Percentiles rank a stretch among this genome's conserved stretches.
These are phyloP conservation scores for Belgica antarctica DNA, from an alignment of 2,888 invertebrate genomes.

Conservation along the genomic window DNA sequence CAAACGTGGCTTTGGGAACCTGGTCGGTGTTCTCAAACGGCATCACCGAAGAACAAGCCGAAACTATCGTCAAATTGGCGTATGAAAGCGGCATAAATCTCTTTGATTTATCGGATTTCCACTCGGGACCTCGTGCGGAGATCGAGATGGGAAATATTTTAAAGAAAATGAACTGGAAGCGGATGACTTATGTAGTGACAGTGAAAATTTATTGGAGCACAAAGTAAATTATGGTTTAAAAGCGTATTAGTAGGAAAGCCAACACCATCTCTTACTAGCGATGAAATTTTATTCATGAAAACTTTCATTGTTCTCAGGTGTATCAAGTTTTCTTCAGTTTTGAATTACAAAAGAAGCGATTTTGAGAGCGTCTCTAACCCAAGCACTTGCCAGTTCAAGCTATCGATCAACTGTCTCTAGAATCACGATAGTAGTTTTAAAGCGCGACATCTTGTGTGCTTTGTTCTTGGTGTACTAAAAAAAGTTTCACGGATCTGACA, in stretches of 20 bases:
- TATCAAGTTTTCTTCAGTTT: too few relatives aligned
- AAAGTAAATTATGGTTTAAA: constrained; percentile 60
- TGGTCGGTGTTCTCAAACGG: constrained; percentile 84
- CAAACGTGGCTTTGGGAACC: constrained; percentile 90
- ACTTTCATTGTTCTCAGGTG: too few relatives aligned
- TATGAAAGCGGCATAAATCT: constrained; percentile 95
- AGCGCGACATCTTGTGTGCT: too few relatives aligned
- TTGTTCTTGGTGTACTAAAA: too few relatives aligned
- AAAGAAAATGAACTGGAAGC: constrained; percentile 83
- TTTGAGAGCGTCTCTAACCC: too few relatives aligned
- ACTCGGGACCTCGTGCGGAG: constrained; percentile 69
- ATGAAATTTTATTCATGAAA: too few relatives aligned
- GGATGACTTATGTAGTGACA: constrained; percentile 84
- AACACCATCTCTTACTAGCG: too few relatives aligned
- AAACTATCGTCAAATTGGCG: constrained; percentile 87
- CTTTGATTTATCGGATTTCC: constrained; percentile 93
- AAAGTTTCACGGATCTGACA: too few relatives aligned
- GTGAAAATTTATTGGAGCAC: constrained; percentile 92
- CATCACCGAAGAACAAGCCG: constrained; percentile 79
- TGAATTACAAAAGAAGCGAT: too few relatives aligned
- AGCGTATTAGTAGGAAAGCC: not conserved
- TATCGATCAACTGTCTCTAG: too few relatives aligned
- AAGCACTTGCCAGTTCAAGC: too few relatives aligned
- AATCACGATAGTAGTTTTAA: too few relatives aligned
- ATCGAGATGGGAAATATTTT: constrained; percentile 87